Base-by-base conservation (phyloP, 37 sponge, comb jelly and placozoan species). In the Oopsacas minuta region DNA sequence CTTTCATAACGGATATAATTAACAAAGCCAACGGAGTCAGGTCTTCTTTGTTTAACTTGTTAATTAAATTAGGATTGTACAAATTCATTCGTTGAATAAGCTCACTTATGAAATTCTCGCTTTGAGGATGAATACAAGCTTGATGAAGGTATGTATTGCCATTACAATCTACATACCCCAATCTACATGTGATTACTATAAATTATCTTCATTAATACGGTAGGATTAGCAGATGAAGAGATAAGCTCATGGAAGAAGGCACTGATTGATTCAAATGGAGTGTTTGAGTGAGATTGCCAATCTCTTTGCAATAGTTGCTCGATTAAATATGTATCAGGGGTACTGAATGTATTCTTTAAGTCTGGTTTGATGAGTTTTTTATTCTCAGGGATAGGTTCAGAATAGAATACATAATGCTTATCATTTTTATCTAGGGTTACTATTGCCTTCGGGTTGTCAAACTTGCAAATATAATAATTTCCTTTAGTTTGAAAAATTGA, bases 231-330 rank as follows among this genome's bases (percentile, higher is more conserved):
- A 61, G 75, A 61, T 32, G 30, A 3, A 12, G 75, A 61, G 7
- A 61, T n/a, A 3, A 61, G 22, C 22, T 61, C 7, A n/a, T 61
- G 22, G 5, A 61, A n/a, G 22, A 61, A 61, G 5, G 75, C 7
- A 25, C 28, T n/a, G 20, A 61, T 25, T 3, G 75, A 61, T n/a
- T 32, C 30, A n/a, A 61, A 61, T 12, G 75, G 75, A n/a, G 30
- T 61, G 75, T 61, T 61, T 3, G 75, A 61, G 22, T 61, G 75
- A 61, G 75, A 61, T 7, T n/a, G 22, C 75, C 75, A 61, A n/a
- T 61, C 75, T 61, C 75, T 61, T 61, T 61, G 22, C 30, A 10
- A 10, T n/a, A 61, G 28, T 3, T 61, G 75, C 22, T 5, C 7
- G 22, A 61, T 61, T 12, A 61, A n/a, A 3, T 61, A 42, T 8